Percentiles rank a stretch among this genome's conserved stretches.
phyloP scores from a whole-genome alignment of 2,797 vertebrate species.

The Microctenopoma lineatum region DNA sequence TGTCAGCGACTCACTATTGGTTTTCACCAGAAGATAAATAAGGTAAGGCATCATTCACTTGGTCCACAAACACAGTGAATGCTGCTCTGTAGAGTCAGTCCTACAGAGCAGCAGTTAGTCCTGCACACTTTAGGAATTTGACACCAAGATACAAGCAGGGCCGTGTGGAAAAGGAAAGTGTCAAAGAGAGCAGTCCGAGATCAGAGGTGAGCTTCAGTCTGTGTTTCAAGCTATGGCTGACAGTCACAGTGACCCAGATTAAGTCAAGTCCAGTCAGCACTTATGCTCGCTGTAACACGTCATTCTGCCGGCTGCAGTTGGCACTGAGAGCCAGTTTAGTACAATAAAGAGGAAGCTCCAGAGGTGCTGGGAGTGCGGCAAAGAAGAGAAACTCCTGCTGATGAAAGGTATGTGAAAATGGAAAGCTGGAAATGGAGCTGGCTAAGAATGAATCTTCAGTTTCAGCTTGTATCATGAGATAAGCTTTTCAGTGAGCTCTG shows the following conservation, averaged over 20 bases:
- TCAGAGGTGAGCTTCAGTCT: constrained; percentile 15
- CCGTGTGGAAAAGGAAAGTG: constrained; percentile 52
- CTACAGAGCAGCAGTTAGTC: constrained; percentile 29
- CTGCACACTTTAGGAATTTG: constrained; percentile 73
- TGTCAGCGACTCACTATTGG: neutral
- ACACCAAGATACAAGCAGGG: constrained; percentile 58
- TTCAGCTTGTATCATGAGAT: neutral
- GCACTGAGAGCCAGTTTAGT: constrained; percentile 3
- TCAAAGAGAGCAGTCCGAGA: constrained; percentile 44
- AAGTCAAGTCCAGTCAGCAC: constrained; percentile 23
- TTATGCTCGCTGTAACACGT: neutral
- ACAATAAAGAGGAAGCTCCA: too few species aligned
- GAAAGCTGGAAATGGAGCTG: neutral
- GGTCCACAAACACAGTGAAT: constrained; percentile 45
- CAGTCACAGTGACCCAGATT: constrained; percentile 21
- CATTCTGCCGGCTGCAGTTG: constrained; percentile 8
- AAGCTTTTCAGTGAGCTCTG: neutral
- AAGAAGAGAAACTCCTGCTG: neutral
- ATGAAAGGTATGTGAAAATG: neutral
- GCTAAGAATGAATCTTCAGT: neutral
- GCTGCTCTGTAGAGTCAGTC: constrained; percentile 52
- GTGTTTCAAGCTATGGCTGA: neutral
- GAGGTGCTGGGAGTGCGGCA: neutral
- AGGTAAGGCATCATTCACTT: neutral
- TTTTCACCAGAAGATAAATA: neutral